These are phyloP conservation scores for Margaritifera margaritifera DNA, from an alignment of 2,888 invertebrate genomes.

Conservation along the genomic window DNA sequence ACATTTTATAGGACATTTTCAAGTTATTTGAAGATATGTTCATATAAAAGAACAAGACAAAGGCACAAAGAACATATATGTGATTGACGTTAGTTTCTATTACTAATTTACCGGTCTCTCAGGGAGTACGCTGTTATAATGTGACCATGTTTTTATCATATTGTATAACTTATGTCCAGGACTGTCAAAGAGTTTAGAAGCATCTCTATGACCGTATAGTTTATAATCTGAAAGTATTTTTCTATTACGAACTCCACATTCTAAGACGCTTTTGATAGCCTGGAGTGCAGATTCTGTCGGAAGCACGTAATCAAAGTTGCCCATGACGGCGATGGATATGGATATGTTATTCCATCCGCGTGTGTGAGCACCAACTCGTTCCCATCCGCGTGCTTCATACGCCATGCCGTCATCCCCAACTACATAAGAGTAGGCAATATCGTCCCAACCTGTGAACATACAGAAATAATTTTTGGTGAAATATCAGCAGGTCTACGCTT, in stretches of 20 bases:
- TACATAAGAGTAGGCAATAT: slow-evolving; percentile 78
- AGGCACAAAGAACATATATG: no score
- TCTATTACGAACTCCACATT: slow-evolving; percentile 48
- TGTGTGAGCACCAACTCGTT: slow-evolving; percentile 81
- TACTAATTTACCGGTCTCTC: neutral
- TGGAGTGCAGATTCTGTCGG: slow-evolving; percentile 48
- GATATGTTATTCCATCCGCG: slow-evolving; percentile 76
- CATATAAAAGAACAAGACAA: no score
- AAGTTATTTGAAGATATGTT: no score
- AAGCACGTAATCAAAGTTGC: slow-evolving; percentile 44
- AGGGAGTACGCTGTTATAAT: slow-evolving; percentile 10
- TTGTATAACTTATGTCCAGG: slow-evolving; percentile 45
- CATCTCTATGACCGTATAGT: slow-evolving; percentile 53
- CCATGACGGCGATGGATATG: slow-evolving; percentile 60
- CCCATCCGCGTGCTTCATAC: slow-evolving; percentile 85
- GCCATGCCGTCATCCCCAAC: slow-evolving; percentile 85
- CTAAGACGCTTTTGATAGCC: slow-evolving; percentile 49
- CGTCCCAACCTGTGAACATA: slow-evolving; percentile 35
- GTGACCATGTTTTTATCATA: slow-evolving; percentile 39
- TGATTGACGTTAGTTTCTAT: no score
- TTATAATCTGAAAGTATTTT: slow-evolving; percentile 36
- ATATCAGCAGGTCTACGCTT: no score
- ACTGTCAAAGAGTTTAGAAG: slow-evolving; percentile 29
- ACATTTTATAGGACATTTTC: no score
- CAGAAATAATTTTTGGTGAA: neutral